Percentiles rank a stretch among this genome's conserved stretches.
These are phyloP conservation scores for Nothocercus julius DNA, from an alignment of 2,113 vertebrate species.

Conservation along the genomic window DNA sequence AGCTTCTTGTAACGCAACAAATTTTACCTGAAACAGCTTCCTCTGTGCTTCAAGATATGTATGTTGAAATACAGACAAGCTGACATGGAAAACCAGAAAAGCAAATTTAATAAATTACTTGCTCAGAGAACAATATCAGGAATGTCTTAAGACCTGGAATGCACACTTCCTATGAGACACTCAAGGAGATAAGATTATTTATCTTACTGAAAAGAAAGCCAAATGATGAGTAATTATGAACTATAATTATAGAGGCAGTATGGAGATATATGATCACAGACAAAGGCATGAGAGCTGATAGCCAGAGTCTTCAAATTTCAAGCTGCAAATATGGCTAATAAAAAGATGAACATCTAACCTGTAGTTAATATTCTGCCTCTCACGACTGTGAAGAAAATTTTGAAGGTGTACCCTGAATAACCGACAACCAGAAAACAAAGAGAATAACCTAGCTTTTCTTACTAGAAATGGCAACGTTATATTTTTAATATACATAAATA, in stretches of 20 bases:
- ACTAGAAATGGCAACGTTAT: not conserved
- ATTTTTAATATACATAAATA: not conserved
- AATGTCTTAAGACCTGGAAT: not conserved
- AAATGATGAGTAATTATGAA: conserved; percentile 27
- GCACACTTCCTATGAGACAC: not conserved
- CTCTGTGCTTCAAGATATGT: not conserved
- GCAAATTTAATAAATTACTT: not conserved
- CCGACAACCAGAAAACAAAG: not conserved
- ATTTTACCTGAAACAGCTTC: not conserved
- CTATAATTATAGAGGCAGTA: not conserved
- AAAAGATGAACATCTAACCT: conserved; percentile 4
- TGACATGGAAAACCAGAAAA: not conserved
- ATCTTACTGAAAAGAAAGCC: conserved; percentile 14
- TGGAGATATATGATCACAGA: not conserved
- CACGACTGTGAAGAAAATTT: not conserved
- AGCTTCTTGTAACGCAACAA: not conserved
- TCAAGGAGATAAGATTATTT: not conserved
- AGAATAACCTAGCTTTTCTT: not conserved
- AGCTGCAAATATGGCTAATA: conserved; percentile 8
- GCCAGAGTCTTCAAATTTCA: not conserved
- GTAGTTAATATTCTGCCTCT: not conserved
- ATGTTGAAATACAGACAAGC: not conserved
- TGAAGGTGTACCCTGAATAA: not conserved
- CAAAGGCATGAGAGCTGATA: not conserved
- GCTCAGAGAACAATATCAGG: not conserved